Evolutionary conservation across 2,797 vertebrate genomes (phyloP).

Genomic region (Pelochelys cantorii): DNA sequence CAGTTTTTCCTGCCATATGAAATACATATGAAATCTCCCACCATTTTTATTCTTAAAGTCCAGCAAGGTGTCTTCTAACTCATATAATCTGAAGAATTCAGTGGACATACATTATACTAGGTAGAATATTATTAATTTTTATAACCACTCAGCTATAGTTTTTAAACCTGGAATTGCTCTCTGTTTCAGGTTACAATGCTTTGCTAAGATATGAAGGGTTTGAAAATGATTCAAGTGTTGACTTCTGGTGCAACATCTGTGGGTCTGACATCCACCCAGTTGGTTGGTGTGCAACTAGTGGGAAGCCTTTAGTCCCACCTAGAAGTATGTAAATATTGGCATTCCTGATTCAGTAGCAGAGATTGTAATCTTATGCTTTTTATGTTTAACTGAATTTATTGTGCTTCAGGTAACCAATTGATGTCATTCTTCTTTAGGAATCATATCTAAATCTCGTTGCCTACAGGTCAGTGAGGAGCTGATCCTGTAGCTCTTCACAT

Average conservation of each 20-base stretch:
- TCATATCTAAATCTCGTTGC: neutral
- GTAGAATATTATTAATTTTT: neutral
- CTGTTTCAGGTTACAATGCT: slow-evolving; percentile 91
- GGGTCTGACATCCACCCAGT: slow-evolving; percentile 95
- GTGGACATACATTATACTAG: rapidly evolving
- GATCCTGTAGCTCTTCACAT: slow-evolving; percentile 25
- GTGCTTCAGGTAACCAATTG: neutral
- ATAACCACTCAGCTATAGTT: neutral
- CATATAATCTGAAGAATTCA: neutral
- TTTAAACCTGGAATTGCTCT: slow-evolving; percentile 2
- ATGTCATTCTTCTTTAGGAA: neutral
- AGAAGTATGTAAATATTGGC: slow-evolving; percentile 86
- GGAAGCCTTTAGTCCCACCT: slow-evolving; percentile 96
- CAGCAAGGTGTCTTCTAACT: neutral
- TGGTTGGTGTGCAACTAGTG: slow-evolving; percentile 97
- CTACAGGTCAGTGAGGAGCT: slow-evolving; percentile 10
- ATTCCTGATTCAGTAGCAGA: neutral
- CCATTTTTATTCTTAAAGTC: neutral
- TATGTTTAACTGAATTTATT: slow-evolving; percentile 9
- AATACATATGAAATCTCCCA: neutral
- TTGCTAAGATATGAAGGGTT: slow-evolving; percentile 97
- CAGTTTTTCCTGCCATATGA: neutral
- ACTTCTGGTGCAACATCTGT: slow-evolving; percentile 97
- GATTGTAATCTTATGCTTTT: neutral
- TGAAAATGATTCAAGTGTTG: slow-evolving; percentile 93